Percentiles rank a stretch among this genome's conserved stretches.
Evolutionary conservation across 2,888 invertebrate species (phyloP).

Genomic region (Gasteruption jaculator): DNA sequence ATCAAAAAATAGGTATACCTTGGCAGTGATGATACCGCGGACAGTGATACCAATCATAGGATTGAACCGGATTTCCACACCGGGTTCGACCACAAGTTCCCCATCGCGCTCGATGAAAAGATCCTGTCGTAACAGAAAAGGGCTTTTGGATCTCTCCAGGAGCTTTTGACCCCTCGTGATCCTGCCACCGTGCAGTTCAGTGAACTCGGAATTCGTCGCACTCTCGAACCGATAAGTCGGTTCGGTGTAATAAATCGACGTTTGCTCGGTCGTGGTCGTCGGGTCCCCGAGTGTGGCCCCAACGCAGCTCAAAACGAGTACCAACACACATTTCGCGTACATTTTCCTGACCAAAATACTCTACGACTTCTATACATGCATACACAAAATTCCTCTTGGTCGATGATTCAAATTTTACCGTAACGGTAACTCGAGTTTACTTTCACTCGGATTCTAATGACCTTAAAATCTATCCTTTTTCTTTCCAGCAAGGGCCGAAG

Average conservation of each 20-base stretch:
- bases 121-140: conserved; percentile 75
- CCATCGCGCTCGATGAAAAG: conserved; percentile 74
- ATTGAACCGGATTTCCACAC: conserved; percentile 83
- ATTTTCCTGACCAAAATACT: conserved; percentile 7
- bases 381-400: background rate
- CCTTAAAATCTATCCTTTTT: no score
- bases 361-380: background rate
- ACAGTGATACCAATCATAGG: conserved; percentile 93
- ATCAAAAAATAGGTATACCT: conserved; percentile 60
- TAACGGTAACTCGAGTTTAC: no score
- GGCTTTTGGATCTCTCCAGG: conserved; percentile 60
- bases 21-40: conserved; percentile 80
- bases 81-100: conserved; percentile 82
- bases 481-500: no score
- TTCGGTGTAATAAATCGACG: conserved; percentile 47
- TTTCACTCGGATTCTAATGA: no score
- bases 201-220: conserved; percentile 33
- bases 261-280: conserved; percentile 29
- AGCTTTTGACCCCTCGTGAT: conserved; percentile 59
- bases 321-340: conserved; percentile 15
- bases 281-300: conserved; percentile 5
- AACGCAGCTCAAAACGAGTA: conserved; percentile 10
- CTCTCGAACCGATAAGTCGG: conserved; percentile 30
- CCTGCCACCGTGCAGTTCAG: conserved; percentile 64
- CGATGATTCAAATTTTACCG: no score